Percentiles rank a stretch among this genome's conserved stretches.
Evolutionary conservation across 2,797 vertebrate species (phyloP).

Genomic region (Bradypodion ventrale): DNA sequence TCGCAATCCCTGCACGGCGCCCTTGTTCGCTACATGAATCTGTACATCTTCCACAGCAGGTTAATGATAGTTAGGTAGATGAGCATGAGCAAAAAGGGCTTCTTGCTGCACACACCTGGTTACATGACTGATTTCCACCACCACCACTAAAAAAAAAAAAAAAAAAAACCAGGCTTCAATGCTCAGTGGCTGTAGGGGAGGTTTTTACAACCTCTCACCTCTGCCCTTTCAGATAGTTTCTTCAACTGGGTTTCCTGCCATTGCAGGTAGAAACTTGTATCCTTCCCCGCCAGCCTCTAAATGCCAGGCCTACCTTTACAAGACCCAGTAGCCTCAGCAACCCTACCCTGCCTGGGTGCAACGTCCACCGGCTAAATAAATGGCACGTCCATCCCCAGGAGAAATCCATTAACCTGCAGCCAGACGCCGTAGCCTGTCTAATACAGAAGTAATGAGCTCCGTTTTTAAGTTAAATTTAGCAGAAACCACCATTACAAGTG

Average conservation of each 20-base stretch:
- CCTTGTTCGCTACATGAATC: conserved; percentile 9
- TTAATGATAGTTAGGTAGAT: neutral
- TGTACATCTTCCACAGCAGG: conserved; percentile 26
- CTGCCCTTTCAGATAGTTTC: neutral
- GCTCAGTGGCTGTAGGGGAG: neutral
- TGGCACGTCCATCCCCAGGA: conserved; percentile 25
- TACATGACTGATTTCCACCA: neutral
- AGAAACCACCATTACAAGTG: conserved; percentile 51
- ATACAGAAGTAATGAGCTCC: conserved; percentile 50
- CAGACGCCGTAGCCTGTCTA: conserved; percentile 41
- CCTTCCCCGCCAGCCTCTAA: neutral
- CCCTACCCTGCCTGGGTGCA: neutral
- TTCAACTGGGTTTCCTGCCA: neutral
- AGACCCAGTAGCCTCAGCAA: too few relatives aligned
- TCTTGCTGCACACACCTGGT: neutral
- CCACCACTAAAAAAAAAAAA: too few relatives aligned
- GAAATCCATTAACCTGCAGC: conserved; percentile 47
- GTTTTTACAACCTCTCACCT: neutral
- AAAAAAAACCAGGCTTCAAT: too few relatives aligned
- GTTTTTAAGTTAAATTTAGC: conserved; percentile 60
- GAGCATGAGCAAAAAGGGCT: neutral
- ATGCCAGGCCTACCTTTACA: neutral
- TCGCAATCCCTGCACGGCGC: neutral
- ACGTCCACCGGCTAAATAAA: neutral
- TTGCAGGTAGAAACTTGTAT: neutral